Conservation (phyloP, 2,797 vertebrate genomes). For the Lagorchestes hirsutus region DNA sequence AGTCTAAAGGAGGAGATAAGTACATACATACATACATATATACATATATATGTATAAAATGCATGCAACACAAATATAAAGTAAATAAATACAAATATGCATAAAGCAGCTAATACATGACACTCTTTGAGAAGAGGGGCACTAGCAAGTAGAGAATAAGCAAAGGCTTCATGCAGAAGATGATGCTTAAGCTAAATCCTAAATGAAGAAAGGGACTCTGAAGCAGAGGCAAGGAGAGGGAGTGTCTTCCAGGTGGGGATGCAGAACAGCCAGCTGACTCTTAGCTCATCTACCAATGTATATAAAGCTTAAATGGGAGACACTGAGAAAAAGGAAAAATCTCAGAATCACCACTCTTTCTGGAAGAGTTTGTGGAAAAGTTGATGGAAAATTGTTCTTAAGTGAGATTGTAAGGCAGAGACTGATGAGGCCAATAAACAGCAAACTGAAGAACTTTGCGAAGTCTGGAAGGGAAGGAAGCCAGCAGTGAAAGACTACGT, state of each 20-base stretch:
- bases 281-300: conserved; percentile 50
- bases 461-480: not conserved
- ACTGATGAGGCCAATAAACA: not conserved
- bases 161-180: not conserved
- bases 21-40: not conserved
- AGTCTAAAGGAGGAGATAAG: not conserved
- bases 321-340: conserved; percentile 26
- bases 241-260: not conserved
- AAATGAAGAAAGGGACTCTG: not conserved
- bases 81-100: not conserved
- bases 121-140: not conserved
- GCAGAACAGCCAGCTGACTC: not conserved
- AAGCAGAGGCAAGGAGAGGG: not conserved
- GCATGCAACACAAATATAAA: not conserved
- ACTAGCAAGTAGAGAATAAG: not conserved
- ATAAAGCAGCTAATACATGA: not conserved
- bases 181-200: not conserved
- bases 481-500: conserved; percentile 1
- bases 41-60: not conserved
- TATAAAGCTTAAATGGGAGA: conserved; percentile 4
- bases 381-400: not conserved
- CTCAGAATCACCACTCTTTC: conserved; percentile 30
- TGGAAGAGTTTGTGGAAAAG: conserved; percentile 32
- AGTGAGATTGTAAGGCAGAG: not conserved
- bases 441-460: not conserved